A percentile compares a stretch with the other conserved stretches of the same genome.
Evolutionary conservation across 2,113 vertebrate genomes (phyloP).

Genomic region (Piaya cayana): DNA sequence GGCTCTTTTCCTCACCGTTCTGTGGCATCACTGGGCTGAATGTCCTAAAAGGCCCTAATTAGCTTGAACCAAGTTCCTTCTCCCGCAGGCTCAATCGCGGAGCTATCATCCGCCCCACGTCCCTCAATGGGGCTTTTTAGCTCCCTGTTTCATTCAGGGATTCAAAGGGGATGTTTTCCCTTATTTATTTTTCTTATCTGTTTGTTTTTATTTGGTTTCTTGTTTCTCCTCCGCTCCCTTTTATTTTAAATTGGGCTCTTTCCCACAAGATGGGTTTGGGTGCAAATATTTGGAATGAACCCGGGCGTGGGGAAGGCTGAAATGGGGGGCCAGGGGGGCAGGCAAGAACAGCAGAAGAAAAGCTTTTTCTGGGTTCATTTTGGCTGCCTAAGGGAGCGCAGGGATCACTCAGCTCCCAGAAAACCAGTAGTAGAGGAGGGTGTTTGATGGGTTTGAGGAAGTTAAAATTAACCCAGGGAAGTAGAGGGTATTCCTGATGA

Average conservation of each 20-base stretch:
- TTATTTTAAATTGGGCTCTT: not conserved
- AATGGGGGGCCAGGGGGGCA: not conserved
- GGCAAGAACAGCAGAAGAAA: not conserved
- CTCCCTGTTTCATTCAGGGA: slow-evolving; percentile 39
- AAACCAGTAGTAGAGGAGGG: not conserved
- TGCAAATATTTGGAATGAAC: slow-evolving; percentile 56
- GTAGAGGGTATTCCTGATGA: not conserved
- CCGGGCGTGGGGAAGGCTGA: not conserved
- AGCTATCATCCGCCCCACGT: slow-evolving; percentile 30
- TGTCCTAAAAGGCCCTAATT: slow-evolving; percentile 71
- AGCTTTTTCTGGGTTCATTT: not conserved
- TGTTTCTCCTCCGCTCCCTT: too few relatives aligned
- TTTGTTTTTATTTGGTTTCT: slow-evolving; percentile 16
- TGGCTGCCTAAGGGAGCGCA: not conserved
- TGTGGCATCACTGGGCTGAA: slow-evolving; percentile 3
- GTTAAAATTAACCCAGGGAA: not conserved
- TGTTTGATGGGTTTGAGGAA: not conserved
- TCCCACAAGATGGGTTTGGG: not conserved
- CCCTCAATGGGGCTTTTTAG: slow-evolving; percentile 38
- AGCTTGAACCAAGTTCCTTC: slow-evolving; percentile 57
- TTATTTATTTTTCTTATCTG: slow-evolving; percentile 59
- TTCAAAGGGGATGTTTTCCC: slow-evolving; percentile 54
- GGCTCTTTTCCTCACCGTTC: slow-evolving; percentile 55
- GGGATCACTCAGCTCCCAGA: not conserved
- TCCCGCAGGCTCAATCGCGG: not conserved